A percentile compares a stretch with the other conserved stretches of the same genome.
phyloP scores from a whole-genome alignment of 1,140 invertebrate genomes.

The Neodiprion lecontei region DNA sequence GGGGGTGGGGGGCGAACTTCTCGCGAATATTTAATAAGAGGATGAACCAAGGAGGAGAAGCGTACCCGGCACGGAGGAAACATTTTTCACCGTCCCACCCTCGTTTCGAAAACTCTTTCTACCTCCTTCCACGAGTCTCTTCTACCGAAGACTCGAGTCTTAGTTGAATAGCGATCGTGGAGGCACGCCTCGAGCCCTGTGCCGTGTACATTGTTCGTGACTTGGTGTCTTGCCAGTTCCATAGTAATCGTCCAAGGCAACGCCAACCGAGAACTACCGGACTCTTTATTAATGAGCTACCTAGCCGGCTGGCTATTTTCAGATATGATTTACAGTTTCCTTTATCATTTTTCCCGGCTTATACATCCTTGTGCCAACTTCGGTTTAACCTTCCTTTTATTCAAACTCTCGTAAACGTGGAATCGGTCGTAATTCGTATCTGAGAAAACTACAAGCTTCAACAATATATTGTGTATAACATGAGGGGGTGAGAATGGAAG shows the following conservation, averaged over 20 bases:
- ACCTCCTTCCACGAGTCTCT: background rate
- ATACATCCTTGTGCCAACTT: background rate
- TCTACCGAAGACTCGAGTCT: conserved; percentile 18
- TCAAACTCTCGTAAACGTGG: too few species aligned
- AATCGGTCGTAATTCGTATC: too few species aligned
- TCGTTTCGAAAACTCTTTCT: conserved; percentile 16
- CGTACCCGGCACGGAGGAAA: background rate
- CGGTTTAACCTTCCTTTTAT: too few species aligned
- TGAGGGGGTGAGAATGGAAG: too few species aligned
- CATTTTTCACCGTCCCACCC: conserved; percentile 15
- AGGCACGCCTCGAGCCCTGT: background rate
- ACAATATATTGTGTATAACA: too few species aligned
- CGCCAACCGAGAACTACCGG: background rate
- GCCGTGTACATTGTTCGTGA: conserved; percentile 15
- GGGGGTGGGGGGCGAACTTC: background rate
- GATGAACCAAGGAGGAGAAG: background rate
- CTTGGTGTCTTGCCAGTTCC: conserved; percentile 18
- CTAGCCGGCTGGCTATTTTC: conserved; percentile 6
- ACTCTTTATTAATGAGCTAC: conserved; percentile 15
- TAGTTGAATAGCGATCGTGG: conserved; percentile 8
- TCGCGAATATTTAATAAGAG: background rate
- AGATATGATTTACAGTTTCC: conserved; percentile 17
- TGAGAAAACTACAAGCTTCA: too few species aligned
- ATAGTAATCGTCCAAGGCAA: background rate
- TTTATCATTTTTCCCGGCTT: background rate